These are phyloP conservation scores for Phoenicopterus ruber DNA, from an alignment of 2,113 vertebrate genomes.

Conservation along the genomic window DNA sequence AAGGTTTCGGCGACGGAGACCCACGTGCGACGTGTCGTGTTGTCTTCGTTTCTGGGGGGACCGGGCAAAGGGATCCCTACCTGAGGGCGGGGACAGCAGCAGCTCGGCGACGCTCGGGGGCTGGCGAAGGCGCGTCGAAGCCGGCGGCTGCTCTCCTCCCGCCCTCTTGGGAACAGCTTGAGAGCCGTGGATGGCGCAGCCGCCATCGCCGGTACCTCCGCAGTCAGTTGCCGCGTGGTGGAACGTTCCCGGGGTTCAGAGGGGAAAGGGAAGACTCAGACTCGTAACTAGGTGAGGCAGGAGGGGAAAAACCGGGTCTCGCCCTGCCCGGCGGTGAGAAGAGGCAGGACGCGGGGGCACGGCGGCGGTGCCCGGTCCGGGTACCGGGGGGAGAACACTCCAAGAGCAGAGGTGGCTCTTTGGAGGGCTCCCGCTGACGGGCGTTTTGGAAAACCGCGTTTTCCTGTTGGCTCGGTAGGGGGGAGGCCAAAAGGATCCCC, in stretches of 20 bases:
- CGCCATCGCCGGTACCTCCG: rapidly evolving
- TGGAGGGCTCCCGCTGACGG: background rate
- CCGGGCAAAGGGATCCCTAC: too few species aligned
- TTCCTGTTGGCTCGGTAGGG: background rate
- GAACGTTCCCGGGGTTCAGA: background rate
- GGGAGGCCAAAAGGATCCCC: background rate
- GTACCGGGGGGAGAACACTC: background rate
- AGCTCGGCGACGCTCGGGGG: background rate
- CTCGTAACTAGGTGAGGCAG: background rate
- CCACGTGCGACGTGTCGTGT: too few species aligned
- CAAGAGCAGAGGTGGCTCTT: background rate
- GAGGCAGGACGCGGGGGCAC: background rate
- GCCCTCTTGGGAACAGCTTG: background rate
- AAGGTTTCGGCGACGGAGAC: rapidly evolving
- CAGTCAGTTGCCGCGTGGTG: rapidly evolving
- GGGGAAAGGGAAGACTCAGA: background rate
- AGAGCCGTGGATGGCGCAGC: too few species aligned
- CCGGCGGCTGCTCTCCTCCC: rapidly evolving
- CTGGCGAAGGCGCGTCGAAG: background rate
- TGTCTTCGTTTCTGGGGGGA: background rate
- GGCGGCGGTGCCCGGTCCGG: background rate
- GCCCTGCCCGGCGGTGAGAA: background rate
- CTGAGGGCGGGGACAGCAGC: background rate
- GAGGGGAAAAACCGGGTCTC: background rate
- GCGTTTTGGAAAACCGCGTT: background rate